Evolutionary conservation across 2,797 vertebrate genomes (phyloP), one percentile per base, ranked within the genome.

Genomic region (Hephaestus fuliginosus): DNA sequence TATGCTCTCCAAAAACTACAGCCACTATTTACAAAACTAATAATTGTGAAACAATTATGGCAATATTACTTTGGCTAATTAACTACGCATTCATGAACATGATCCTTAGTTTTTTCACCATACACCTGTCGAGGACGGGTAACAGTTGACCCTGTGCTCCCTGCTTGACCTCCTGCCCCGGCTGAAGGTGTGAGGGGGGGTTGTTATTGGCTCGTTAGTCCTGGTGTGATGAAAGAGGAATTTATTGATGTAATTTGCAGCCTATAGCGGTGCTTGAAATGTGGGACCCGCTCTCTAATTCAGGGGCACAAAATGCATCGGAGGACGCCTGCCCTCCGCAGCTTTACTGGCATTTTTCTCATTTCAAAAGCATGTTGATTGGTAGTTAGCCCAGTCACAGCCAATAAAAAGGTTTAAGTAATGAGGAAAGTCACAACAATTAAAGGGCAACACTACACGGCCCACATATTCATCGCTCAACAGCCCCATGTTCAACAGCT

Each of bases 231-330:
- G 72, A 88, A 81, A 55, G 71, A 79, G 87, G 66, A 86, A 90
- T 94, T 92, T 88, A 87, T 86, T 79, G 79, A 85, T 72, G 70
- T 46, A 85, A 76, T 93, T 80, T 87, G 51, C 22, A 75, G 77
- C 75, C 66, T 81, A 61, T 74, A 80, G 81, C 72, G 71, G 79
- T 68, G 52, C 65, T 57, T 22, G 44, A 82, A 86, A 79, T 70
- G 63, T 28, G n/a, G 22, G 83, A 86, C 64, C 43, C 56, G 15
- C 63, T 62, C 41, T 65, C 78, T 87, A 78, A 84, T 78, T 81
- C 69, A 81, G 8, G n/a, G 46, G 74, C 36, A 87, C 78, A 82
- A 90, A 85, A 81, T 73, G 60, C 82, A 57, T 30, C 11, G 28
- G 52, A 81, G 58, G 43, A 43, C 75, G 71, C 60, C 46, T 61